Evolutionary conservation across 2,113 vertebrate species (phyloP), one percentile per base, ranked within the genome.

Genomic region (Silurus asotus): DNA sequence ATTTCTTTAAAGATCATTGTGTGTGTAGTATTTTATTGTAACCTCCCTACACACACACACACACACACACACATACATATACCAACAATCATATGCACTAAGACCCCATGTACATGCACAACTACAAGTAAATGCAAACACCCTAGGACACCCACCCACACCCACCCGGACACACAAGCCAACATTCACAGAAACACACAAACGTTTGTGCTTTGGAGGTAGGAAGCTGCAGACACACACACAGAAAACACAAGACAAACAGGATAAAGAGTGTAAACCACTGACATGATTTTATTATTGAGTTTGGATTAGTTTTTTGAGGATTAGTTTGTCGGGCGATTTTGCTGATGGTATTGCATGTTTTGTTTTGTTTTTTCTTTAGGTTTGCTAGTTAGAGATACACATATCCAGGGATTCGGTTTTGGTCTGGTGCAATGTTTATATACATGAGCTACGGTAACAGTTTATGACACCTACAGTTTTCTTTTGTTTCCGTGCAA

Each of bases 211-310:
- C 82, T 84, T 86, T 87, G 67, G n/a, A 81, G 51, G 37, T 11
- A 87, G 45, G 51, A 89, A 87, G 82, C 81, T 45, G 77, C 85
- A 82, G 74, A 88, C 65, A 88, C 72, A 88, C 84, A 82, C 81
- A 87, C 37, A 87, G 77, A 82, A 86, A 88, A 56, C 58, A 90
- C 82, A 88, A 74, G 79, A 83, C 84, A 86, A 25, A 56, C 5
- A 67, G 78, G 81, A 37, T 45, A 49, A 19, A 80, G 23, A 75
- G 69, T 82, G 76, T 75, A 75, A 65, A n/a, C 72, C n/a, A 85
- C 87, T 74, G 58, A 84, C 56, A 85, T 78, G 58, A 85, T 84
- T 88, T 90, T 90, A 88, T 90, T 88, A 69, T 8, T 17, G 49
- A 49, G 15, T 48, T 75, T 81, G 49, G 37, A 78, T 88, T 74